Evolutionary conservation across 1,140 invertebrate genomes (phyloP), one percentile per base, ranked within the genome.

Genomic region (Teleopsis dalmanni): DNA sequence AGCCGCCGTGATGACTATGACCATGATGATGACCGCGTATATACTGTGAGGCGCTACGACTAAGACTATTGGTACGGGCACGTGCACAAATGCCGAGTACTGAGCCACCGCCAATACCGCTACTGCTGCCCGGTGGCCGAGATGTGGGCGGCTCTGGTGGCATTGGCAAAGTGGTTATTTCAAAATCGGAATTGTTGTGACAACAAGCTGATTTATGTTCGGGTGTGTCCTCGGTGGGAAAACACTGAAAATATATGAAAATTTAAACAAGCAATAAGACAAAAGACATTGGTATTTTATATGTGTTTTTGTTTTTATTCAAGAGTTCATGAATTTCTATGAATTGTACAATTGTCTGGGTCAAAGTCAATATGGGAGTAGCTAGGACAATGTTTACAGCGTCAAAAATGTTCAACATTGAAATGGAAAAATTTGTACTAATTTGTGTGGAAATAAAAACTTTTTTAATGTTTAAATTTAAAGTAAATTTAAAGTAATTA

Each of bases 151-250:
- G 64, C 49, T 62, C 63, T 22, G 64, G 67, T 22, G 65, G 62
- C 53, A 67, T 51, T 51, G 67, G 61, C 34, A 71, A 51, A 43
- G 61, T 57, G 51, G 58, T 66, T 54, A 61, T 65, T 60, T 69
- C 65, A 48, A 65, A 69, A 59, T 70, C 68, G 26, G 65, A 59
- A 62, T 63, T 71, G 55, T 69, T 67, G 55, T 63, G 64, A 60
- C 68, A 70, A 60, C 68, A 69, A 31, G 60, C 64, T 52, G 65
- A 70, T 62, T 70, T 70, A 56, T 66, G 63, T 51, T 67, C 63
- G 35, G 66, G 62, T 36, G 62, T 63, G 25, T 66, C 64, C 55
- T 68, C 61, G 25, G 62, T 55, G 52, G 62, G 64, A 48, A 62
- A 70, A 19, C 62, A 70, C 65, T 69, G 56, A 6, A 62, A 60